Percentiles rank a stretch among this genome's conserved stretches.
Evolutionary conservation across 2,113 vertebrate species (phyloP).

Genomic region (Collichthys lucidus): DNA sequence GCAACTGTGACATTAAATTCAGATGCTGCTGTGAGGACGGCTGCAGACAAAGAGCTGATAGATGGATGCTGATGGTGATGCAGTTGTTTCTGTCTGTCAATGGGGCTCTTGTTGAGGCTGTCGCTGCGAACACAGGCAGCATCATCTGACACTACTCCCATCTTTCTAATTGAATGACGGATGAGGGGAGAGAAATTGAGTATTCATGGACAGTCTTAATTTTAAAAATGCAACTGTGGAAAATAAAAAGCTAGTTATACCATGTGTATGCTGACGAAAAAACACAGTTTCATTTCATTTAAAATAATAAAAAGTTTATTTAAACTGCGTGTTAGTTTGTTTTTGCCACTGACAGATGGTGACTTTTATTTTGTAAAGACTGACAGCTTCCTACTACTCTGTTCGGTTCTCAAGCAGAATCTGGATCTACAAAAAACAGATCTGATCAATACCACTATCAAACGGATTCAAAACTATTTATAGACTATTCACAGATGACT

Average conservation of each 20-base stretch:
- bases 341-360: not conserved
- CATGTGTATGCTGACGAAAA: not conserved
- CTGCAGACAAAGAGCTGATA: constrained; percentile 58
- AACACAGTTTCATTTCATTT: not conserved
- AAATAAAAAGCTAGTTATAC: not conserved
- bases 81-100: constrained; percentile 52
- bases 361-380: not conserved
- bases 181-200: constrained; percentile 9
- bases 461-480: not conserved
- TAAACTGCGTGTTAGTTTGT: not conserved
- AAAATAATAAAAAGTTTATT: not conserved
- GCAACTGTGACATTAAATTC: constrained; percentile 23
- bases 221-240: not conserved
- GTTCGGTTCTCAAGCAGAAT: not conserved
- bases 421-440: not conserved
- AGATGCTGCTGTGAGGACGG: not conserved
- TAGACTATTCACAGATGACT: not conserved
- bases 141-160: constrained; percentile 26
- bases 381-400: not conserved
- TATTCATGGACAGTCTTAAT: not conserved
- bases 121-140: constrained; percentile 6
- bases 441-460: not conserved
- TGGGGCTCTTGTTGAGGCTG: constrained; percentile 57
- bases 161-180: constrained; percentile 44
- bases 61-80: constrained; percentile 35